Evolutionary conservation across 2,888 invertebrate species (phyloP).

Genomic region (Eupithecia insigniata): DNA sequence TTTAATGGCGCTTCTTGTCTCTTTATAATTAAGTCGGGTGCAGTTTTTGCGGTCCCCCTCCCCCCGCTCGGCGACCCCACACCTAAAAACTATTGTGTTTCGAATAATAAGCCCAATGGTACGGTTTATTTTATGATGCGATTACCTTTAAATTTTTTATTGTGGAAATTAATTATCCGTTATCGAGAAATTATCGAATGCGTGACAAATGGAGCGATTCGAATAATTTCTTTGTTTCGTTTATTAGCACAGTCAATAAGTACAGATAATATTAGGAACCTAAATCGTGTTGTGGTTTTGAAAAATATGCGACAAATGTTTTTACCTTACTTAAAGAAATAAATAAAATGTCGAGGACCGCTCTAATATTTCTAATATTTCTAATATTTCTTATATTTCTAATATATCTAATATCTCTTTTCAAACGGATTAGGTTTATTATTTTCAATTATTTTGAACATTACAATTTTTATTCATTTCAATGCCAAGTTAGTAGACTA

Average conservation of each 20-base stretch:
- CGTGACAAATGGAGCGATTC: constrained; percentile 16
- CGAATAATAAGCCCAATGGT: constrained; percentile 61
- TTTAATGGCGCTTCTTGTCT: constrained; percentile 84
- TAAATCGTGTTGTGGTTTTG: not conserved
- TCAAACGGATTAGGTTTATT: not conserved
- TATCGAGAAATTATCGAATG: constrained; percentile 31
- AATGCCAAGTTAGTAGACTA: no score
- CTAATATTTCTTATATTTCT: no score
- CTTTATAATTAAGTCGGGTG: constrained; percentile 85
- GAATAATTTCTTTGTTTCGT: constrained; percentile 7
- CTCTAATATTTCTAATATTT: not conserved
- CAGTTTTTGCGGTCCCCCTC: constrained; percentile 78
- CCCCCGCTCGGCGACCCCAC: constrained; percentile 44
- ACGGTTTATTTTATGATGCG: constrained; percentile 62
- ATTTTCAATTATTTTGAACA: not conserved
- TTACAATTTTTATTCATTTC: not conserved
- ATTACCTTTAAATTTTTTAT: constrained; percentile 39
- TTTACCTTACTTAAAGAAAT: not conserved
- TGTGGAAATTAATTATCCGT: constrained; percentile 33
- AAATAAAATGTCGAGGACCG: not conserved
- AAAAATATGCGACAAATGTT: not conserved
- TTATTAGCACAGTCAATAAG: not conserved
- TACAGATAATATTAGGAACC: not conserved
- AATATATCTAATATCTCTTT: no score
- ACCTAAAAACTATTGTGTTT: constrained; percentile 72